Evolutionary conservation across 2,113 vertebrate genomes (phyloP).

Genomic region (Corythoichthys intestinalis): DNA sequence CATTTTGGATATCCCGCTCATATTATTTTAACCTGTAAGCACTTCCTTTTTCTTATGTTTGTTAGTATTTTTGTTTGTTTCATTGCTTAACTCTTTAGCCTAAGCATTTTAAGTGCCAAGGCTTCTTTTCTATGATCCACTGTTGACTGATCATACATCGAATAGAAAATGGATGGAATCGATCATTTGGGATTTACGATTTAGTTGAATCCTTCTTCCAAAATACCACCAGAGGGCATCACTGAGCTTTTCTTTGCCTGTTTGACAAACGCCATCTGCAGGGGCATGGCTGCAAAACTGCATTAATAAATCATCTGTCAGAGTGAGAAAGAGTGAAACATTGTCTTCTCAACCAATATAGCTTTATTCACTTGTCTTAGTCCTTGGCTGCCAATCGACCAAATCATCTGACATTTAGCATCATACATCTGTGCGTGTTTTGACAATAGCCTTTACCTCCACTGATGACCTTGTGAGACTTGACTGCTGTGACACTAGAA

Average conservation of each 20-base stretch:
- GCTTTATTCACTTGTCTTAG: neutral
- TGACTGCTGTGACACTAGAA: conserved; percentile 14
- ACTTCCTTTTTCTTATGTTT: too few species aligned
- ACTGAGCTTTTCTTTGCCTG: conserved; percentile 22
- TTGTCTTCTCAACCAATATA: conserved; percentile 31
- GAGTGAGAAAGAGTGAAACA: conserved; percentile 38
- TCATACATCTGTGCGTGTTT: neutral
- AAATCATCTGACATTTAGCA: neutral
- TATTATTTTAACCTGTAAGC: too few species aligned
- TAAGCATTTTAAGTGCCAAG: conserved; percentile 4
- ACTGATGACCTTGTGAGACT: neutral
- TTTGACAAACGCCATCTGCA: conserved; percentile 41
- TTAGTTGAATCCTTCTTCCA: conserved; percentile 4
- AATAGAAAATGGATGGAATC: neutral
- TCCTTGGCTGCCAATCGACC: neutral
- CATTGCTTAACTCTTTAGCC: neutral
- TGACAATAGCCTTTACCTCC: neutral
- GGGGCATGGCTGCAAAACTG: conserved; percentile 62
- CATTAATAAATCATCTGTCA: conserved; percentile 70
- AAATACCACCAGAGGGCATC: conserved; percentile 65
- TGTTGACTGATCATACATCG: too few species aligned
- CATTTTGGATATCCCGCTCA: too few species aligned
- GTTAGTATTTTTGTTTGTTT: too few species aligned
- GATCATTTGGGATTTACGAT: conserved; percentile 2
- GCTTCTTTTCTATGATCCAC: too few species aligned